These are phyloP conservation scores for Pseudois nayaur DNA, from an alignment of 2,113 vertebrate genomes.

Conservation along the genomic window DNA sequence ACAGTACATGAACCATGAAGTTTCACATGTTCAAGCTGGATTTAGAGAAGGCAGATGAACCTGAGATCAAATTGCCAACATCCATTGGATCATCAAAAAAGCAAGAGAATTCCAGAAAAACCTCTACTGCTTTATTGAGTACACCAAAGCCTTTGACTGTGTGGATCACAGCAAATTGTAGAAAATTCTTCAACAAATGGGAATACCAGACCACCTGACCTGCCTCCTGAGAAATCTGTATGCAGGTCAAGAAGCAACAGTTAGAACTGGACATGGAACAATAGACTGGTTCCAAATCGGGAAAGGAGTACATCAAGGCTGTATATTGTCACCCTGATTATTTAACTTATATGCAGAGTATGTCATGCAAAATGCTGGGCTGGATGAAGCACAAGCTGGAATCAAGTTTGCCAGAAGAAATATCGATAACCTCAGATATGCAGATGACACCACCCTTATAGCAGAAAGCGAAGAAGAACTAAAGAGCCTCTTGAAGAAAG, in stretches of 20 bases:
- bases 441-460: neutral
- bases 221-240: neutral
- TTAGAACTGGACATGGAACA: neutral
- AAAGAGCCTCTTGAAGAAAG: neutral
- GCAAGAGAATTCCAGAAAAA: neutral
- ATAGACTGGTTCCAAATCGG: neutral
- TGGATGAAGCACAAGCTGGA: neutral
- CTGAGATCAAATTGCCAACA: neutral
- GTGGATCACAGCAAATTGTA: neutral
- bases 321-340: neutral
- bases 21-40: neutral
- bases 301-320: neutral
- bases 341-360: neutral
- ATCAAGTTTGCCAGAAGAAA: neutral
- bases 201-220: neutral
- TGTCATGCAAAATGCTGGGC: neutral
- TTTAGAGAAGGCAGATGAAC: neutral
- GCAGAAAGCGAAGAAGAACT: neutral
- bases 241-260: neutral
- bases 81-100: neutral
- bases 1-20: neutral
- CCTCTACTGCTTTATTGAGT: neutral
- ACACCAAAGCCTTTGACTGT: neutral
- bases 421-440: neutral
- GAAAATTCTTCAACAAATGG: neutral